Base-by-base conservation (phyloP, 2,888 invertebrate species). In the Caenorhabditis sp. region DNA sequence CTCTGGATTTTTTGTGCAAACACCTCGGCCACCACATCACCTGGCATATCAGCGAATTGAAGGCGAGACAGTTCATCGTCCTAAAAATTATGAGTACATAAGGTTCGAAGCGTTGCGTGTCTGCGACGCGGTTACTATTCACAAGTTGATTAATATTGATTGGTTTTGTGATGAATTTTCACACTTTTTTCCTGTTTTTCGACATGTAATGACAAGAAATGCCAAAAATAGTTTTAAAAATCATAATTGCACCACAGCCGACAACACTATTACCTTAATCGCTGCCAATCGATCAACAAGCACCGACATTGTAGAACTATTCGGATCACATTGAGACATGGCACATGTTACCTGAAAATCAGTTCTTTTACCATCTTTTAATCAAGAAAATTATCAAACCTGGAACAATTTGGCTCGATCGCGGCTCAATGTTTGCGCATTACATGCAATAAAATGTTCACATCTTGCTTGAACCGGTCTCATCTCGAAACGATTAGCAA, bases 401-500 rank as follows among this genome's bases (percentile, higher is more conserved):
- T 84, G 81, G 55, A 84, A 81, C 5, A 84, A 61, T 53, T 74
- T 74, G n/a, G 64, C 80, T 50, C 77, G 78, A 55, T 76, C 79
- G 24, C 78, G 70, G 51, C 81, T 79, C 54, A 84, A 67, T 12
- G 74, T 78, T 21, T 66, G 57, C n/a, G 80, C 81, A 24, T 78
- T 73, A n/a, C 65, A 63, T 8, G 75, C 64, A 27, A 84, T 77
- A 66, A 78, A 81, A 60, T 78, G 66, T 50, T 84, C 84, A 66
- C 84, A 84, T 37, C 83, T 62, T 10, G 79, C 82, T 53, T 79
- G 71, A 31, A 81, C 81, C 8, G 80, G 79, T 37, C 76, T 61
- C 82, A 82, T 82, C n/a, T 79, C 79, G 69, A 79, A 81, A 5
- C 76, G 61, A 24, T 73, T 79, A n/a, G 82, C 81, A 54, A 77